Evolutionary conservation across 1,140 invertebrate genomes (phyloP), one percentile per base, ranked within the genome.

Genomic region (Micrasema minimum): DNA sequence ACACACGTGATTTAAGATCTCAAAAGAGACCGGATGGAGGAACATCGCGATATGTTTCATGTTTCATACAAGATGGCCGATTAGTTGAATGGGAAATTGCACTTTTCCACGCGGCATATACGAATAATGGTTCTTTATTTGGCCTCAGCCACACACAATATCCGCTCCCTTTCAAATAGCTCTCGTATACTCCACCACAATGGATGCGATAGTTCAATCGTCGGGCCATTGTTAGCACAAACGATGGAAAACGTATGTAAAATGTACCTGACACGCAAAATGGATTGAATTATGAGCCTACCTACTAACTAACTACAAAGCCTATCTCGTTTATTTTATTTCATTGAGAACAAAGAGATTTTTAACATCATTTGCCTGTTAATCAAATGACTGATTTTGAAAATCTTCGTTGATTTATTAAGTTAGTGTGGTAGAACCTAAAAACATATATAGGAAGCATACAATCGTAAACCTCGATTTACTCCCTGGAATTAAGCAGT

Each of bases 81-180:
- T 73, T 69, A 38, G 46, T 41, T 69, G 71, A 59, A 66, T 74
- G 66, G 72, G 72, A 74, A 74, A 74, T 74, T 74, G 72, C 72
- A 70, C 51, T 74, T 67, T 70, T 67, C 53, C 53, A 72, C 22
- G 18, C 20, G 23, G 23, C 37, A n/a, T 62, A 12, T 38, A 23
- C 48, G 35, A 26, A 48, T 62, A 53, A 64, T 57, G 50, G 67
- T 59, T 35, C 35, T 31, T 12, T 37, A 22, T 41, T 18, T 38
- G 72, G 53, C 67, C 67, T 73, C 67, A 11, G n/a, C 62, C 43
- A 45, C 46, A 59, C 6, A n/a, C 62, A 38, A 45, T 55, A 59
- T 74, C 72, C 72, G 72, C 68, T 70, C 72, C 64, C 64, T 53
- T 74, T 70, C 51, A 53, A 57, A 26, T 12, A 7, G 16, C n/a